Evolutionary conservation across 2,888 invertebrate genomes (phyloP), one percentile per base, ranked within the genome.

Genomic region (Ormyrus pomaceus): DNA sequence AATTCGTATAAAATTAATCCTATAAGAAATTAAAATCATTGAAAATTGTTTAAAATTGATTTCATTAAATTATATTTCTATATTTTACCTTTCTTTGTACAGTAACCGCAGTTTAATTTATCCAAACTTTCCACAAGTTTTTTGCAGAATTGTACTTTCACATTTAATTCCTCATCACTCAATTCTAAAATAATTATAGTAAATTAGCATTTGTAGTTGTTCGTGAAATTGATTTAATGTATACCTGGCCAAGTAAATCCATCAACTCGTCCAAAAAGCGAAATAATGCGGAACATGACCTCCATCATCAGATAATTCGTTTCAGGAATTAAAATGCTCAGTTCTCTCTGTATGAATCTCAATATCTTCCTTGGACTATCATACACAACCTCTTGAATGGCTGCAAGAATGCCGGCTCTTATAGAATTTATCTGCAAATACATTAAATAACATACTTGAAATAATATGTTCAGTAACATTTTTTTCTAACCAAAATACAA

Each of bases 251-350:
- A 94, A 65, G 89, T 89, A 84, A 92, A 92, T 82, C 92, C 92
- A 61, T 93, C 91, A 10, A 88, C 87, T 84, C 94, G 92, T 55
- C 94, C 94, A 79, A 94, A 91, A 72, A 92, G 91, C 91, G 93
- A 94, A 83, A 95, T 91, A 9, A 94, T 91, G 80, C 92, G 92
- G 86, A 93, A 94, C 86, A 95, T 94, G 72, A 94, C 89, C 86
- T 94, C 94, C 50, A 94, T 88, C 70, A 93, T 91, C 65, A 94
- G 92, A 88, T 94, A 93, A 89, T 94, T 94, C 34, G 91, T 92
- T 66, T 90, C 90, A 8, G 94, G 94, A 74, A 94, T 91, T 83
- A 93, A 91, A 83, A 91, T 92, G 6, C 87, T 86, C 46, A 94
- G 88, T 85, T 94, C 92, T 78, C 91, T 89, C 11, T 92, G 86